Percentiles rank a stretch among this genome's conserved stretches.
Conservation (phyloP, 1,140 invertebrate genomes). For the Bombus impatiens region DNA sequence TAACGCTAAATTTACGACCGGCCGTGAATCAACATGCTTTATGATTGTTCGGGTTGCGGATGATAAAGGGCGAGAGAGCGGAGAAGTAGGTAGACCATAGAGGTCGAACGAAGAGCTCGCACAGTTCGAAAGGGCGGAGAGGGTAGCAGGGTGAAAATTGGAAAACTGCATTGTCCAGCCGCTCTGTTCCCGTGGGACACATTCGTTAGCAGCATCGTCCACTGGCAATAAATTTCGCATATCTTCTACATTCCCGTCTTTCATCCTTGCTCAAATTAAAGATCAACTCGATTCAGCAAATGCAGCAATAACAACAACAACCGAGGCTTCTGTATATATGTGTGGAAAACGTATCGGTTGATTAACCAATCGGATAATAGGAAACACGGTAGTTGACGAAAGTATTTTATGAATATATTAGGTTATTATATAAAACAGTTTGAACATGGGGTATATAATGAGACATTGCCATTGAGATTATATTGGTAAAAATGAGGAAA, state of each 20-base stretch:
- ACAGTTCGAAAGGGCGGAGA: constrained; percentile 2
- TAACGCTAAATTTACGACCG: constrained; percentile 70
- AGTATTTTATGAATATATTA: too few species aligned
- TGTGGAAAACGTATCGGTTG: not conserved
- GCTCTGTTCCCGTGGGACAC: constrained; percentile 56
- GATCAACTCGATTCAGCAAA: constrained; percentile 51
- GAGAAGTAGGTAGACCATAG: constrained; percentile 45
- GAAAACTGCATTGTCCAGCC: constrained; percentile 74
- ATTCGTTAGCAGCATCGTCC: constrained; percentile 68
- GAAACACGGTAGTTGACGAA: not conserved
- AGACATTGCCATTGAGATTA: too few species aligned
- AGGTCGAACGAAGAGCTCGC: constrained; percentile 41
- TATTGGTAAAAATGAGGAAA: too few species aligned
- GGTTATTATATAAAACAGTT: too few species aligned
- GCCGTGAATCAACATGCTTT: constrained; percentile 75
- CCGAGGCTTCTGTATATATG: not conserved
- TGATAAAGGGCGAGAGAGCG: constrained; percentile 59
- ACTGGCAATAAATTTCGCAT: constrained; percentile 68
- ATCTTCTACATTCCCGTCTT: constrained; percentile 55
- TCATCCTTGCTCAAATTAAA: constrained; percentile 61
- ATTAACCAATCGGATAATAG: not conserved
- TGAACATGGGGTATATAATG: too few species aligned
- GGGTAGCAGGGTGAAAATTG: constrained; percentile 70
- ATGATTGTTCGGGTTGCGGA: constrained; percentile 72
- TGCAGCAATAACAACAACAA: not conserved